Conservation (phyloP, 2,113 vertebrate species). For the Desmodus rotundus region DNA sequence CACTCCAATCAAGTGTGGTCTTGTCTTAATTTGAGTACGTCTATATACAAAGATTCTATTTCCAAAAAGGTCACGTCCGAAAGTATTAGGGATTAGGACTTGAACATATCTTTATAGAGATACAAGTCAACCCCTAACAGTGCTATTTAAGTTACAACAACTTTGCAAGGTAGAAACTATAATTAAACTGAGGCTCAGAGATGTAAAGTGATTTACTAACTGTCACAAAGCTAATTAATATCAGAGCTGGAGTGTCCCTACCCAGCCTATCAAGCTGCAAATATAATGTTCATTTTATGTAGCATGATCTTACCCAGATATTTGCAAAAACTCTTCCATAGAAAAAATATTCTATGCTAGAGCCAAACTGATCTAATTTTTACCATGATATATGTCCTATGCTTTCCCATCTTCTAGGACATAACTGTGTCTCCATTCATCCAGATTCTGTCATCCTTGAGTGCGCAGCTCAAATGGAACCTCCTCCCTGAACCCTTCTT, state of each 20-base stretch:
- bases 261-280: background rate
- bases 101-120: background rate
- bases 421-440: background rate
- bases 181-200: background rate
- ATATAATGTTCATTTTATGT: background rate
- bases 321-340: background rate
- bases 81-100: background rate
- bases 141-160: background rate
- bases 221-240: background rate
- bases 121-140: background rate
- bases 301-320: background rate
- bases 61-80: background rate
- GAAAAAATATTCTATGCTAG: background rate
- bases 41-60: background rate
- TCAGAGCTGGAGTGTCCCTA: background rate
- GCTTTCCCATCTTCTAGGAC: background rate
- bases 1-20: background rate
- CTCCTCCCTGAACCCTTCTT: background rate
- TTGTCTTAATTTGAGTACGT: background rate
- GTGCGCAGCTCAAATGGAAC: background rate
- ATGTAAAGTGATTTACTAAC: background rate
- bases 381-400: background rate
- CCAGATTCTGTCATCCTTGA: background rate
- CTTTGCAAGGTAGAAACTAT: background rate
- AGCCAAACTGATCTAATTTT: background rate